Base-by-base conservation (phyloP, 2,113 vertebrate genomes). In the Corvus cornix region DNA sequence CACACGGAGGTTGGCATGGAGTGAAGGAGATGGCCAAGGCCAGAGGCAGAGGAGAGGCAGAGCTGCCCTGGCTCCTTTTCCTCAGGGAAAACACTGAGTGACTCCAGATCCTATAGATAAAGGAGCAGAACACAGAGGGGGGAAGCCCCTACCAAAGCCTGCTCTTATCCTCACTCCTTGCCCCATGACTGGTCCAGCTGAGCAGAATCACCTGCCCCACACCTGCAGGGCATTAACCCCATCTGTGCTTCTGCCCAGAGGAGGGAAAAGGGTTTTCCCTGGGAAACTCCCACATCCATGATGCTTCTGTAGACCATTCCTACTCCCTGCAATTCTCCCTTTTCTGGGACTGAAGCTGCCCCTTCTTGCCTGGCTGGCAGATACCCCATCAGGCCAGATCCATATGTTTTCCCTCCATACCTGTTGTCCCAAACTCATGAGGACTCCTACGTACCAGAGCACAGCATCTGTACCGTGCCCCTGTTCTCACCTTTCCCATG, bases 71-170 rank as follows among this genome's bases (percentile, higher is more conserved):
- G 69, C 52, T 92, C 66, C 70, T 72, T 73, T 78, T 64, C 80
- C 84, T 33, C 21, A 39, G 49, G n/a, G 52, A 13, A 39, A 41
- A 21, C 55, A 30, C 35, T 2, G 6, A 11, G 6, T 31, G 5
- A 14, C 4, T 26, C 39, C 48, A 30, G 10, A 0, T 4, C 24
- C 41, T 11, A 1, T 0, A 21, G 7, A n/a, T 2, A 20, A 21
- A 87, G 30, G 7, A 74, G 27, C 37, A 3, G 22, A 60, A n/a
- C 23, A 43, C 3, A 33, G 4, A 37, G 2, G 0, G 1, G 7
- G 48, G 2, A 31, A 78, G 0, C 0, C 5, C 5, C 1, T 16
- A 0, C 30, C 62, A 21, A 28, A 39, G 6, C 33, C 68, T 26
- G 41, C 51, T 81, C n/a, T 84, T 69, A 79, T 30, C 70, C 55